These are phyloP conservation scores for Oryzias celebensis DNA, from an alignment of 2,113 vertebrate genomes.

Conservation along the genomic window DNA sequence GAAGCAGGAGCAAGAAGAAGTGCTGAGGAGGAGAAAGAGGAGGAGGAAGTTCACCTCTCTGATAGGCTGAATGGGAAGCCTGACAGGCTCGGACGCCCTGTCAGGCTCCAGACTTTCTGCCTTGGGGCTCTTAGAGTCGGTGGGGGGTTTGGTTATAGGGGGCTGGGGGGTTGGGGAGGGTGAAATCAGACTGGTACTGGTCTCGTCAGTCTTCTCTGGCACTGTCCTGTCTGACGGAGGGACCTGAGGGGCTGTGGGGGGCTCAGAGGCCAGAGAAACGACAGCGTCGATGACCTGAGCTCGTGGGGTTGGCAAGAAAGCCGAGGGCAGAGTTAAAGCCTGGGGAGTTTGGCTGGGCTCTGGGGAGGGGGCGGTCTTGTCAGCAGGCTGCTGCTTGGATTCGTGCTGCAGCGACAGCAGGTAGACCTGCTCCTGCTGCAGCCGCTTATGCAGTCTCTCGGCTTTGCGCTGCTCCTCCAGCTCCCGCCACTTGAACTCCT, in stretches of 20 bases:
- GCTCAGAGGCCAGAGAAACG: constrained; percentile 20
- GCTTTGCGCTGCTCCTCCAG: constrained; percentile 96
- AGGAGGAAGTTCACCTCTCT: constrained; percentile 85
- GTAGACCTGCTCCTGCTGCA: constrained; percentile 96
- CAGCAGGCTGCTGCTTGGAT: constrained; percentile 75
- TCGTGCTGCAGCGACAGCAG: constrained; percentile 92
- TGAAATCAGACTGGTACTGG: neutral
- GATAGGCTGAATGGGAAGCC: constrained; percentile 72
- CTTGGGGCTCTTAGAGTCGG: constrained; percentile 40
- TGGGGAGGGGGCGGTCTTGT: constrained; percentile 49
- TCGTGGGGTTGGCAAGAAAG: constrained; percentile 33
- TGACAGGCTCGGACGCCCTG: constrained; percentile 38
- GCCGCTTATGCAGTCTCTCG: constrained; percentile 91
- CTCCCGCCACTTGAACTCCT: constrained; percentile 98
- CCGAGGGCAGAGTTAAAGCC: constrained; percentile 51
- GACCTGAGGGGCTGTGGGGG: constrained; percentile 14
- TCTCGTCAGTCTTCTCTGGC: constrained; percentile 41
- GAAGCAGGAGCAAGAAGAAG: constrained; percentile 44
- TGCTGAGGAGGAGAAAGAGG: constrained; percentile 54
- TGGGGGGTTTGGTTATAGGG: constrained; percentile 33
- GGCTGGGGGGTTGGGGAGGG: constrained; percentile 16
- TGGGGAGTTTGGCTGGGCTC: constrained; percentile 43
- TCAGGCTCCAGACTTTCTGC: constrained; percentile 47
- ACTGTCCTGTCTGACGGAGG: constrained; percentile 23
- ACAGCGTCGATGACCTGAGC: constrained; percentile 47